Evolutionary conservation across 2,113 vertebrate genomes (phyloP).

Genomic region (Cyprinodon variegatus): DNA sequence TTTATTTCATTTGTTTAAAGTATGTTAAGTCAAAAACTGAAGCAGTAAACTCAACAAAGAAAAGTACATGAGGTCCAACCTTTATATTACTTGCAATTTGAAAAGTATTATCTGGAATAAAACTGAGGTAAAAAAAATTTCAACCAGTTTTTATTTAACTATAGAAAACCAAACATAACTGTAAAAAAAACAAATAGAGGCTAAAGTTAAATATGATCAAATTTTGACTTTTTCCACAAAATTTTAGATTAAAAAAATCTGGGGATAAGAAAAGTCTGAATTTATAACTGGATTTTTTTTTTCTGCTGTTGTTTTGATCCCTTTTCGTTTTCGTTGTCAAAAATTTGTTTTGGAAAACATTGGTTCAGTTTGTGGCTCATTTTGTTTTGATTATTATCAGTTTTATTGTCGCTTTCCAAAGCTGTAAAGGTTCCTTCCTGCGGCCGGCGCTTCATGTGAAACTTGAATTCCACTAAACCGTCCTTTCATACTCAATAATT

Average conservation of each 20-base stretch:
- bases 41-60: background rate
- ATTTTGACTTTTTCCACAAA: too few relatives aligned
- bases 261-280: too few relatives aligned
- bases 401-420: background rate
- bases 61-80: too few relatives aligned
- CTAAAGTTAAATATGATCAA: background rate
- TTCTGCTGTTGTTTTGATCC: too few relatives aligned
- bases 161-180: background rate
- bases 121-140: background rate
- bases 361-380: background rate
- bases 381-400: background rate
- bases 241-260: too few relatives aligned
- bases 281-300: too few relatives aligned
- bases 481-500: conserved; percentile 5
- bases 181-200: background rate
- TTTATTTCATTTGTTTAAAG: background rate
- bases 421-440: background rate
- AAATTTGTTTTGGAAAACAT: background rate
- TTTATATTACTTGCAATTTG: background rate
- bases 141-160: background rate
- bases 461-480: background rate
- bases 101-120: background rate
- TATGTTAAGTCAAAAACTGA: background rate
- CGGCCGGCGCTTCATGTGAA: background rate
- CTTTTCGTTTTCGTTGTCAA: background rate